Percentiles rank a stretch among this genome's conserved stretches.
phyloP scores from a whole-genome alignment of 2,888 invertebrate genomes.

The Laothoe populi region DNA sequence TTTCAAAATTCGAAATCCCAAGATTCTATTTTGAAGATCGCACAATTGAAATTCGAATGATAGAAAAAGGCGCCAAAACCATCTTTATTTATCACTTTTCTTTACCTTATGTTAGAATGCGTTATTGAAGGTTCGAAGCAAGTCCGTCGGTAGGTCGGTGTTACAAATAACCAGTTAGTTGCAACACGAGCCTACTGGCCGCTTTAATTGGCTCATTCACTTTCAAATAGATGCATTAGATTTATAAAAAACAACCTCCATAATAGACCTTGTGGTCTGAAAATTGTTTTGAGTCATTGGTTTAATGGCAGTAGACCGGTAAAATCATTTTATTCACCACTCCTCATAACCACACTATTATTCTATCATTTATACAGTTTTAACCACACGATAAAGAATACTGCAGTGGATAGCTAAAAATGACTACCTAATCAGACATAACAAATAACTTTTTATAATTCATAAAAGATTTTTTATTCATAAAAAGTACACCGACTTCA shows the following conservation, averaged over 20 bases:
- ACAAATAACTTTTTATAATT: too few species aligned
- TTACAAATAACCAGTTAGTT: conserved; percentile 16
- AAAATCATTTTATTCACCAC: too few species aligned
- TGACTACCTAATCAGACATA: too few species aligned
- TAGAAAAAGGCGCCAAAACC: neutral
- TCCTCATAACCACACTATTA: too few species aligned
- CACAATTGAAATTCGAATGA: neutral
- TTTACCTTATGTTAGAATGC: neutral
- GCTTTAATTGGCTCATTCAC: conserved; percentile 11
- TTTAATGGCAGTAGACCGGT: too few species aligned
- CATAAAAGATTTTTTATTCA: too few species aligned
- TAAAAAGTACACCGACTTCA: too few species aligned
- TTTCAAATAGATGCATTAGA: conserved; percentile 14
- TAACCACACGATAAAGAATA: too few species aligned
- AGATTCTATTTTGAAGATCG: too few species aligned
- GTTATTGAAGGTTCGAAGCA: neutral
- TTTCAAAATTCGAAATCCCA: too few species aligned
- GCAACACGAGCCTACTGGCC: conserved; percentile 2
- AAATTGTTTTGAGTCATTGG: neutral
- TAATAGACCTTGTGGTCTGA: neutral
- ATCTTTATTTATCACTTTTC: neutral
- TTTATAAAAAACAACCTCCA: conserved; percentile 10
- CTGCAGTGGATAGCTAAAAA: too few species aligned
- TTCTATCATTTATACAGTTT: too few species aligned
- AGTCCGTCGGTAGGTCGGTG: neutral